A percentile compares a stretch with the other conserved stretches of the same genome.
These are phyloP conservation scores for Caprella mutica DNA, from an alignment of 2,888 invertebrate species.

Conservation along the genomic window DNA sequence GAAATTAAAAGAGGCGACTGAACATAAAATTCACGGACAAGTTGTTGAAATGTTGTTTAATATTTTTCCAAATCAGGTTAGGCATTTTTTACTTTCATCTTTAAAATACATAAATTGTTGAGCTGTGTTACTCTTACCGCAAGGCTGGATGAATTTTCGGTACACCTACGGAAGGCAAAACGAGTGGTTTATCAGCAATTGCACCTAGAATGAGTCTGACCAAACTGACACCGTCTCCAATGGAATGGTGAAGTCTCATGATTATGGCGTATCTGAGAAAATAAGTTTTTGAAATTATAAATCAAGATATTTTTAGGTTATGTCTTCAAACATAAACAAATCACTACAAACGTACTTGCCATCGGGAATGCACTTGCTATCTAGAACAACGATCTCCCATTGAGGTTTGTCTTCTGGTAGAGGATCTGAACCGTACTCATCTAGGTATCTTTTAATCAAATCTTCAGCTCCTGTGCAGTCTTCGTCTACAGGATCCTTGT, in stretches of 20 bases:
- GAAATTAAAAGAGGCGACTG: not conserved
- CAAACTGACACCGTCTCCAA: constrained; percentile 28
- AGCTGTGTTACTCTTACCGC: too few species aligned
- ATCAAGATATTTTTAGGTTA: too few species aligned
- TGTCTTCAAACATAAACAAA: too few species aligned
- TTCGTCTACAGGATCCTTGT: too few species aligned
- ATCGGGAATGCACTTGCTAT: not conserved
- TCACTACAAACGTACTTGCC: not conserved
- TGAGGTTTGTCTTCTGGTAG: constrained; percentile 12
- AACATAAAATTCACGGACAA: not conserved
- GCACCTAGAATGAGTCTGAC: constrained; percentile 22
- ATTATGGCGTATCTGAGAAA: constrained; percentile 20
- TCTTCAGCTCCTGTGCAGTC: not conserved
- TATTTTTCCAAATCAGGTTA: too few species aligned
- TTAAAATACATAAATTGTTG: too few species aligned
- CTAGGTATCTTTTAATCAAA: constrained; percentile 5
- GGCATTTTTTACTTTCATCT: too few species aligned
- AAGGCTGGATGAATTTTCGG: too few species aligned
- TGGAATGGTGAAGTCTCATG: constrained; percentile 28
- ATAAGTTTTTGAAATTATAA: too few species aligned
- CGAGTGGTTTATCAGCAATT: too few species aligned
- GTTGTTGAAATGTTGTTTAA: too few species aligned
- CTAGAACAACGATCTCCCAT: constrained; percentile 24
- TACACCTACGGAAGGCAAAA: too few species aligned
- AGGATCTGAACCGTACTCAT: constrained; percentile 1